Conservation (phyloP, 2,113 vertebrate species). For the Xenopus laevis region DNA sequence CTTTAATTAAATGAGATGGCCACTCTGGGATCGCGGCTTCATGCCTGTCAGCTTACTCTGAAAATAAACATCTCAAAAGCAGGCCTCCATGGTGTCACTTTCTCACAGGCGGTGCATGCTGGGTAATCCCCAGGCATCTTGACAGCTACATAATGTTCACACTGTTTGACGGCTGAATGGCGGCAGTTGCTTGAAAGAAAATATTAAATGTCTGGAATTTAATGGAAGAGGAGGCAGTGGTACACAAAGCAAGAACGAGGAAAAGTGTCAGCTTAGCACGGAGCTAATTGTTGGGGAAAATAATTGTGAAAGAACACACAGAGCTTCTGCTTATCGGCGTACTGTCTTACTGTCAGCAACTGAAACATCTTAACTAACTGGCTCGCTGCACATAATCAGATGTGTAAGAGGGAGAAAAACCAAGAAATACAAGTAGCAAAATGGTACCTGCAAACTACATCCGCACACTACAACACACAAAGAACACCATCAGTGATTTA, state of each 20-base stretch:
- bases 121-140: constrained; percentile 93
- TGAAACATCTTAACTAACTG: constrained; percentile 37
- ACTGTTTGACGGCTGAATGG: constrained; percentile 79
- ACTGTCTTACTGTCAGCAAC: constrained; percentile 59
- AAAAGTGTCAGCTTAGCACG: constrained; percentile 73
- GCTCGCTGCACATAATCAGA: constrained; percentile 5
- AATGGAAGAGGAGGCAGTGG: constrained; percentile 61
- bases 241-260: constrained; percentile 67
- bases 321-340: constrained; percentile 58
- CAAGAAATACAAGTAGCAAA: not conserved
- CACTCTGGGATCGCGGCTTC: constrained; percentile 90
- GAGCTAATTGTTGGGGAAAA: constrained; percentile 80
- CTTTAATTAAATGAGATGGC: constrained; percentile 85
- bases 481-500: too few species aligned
- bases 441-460: too few species aligned
- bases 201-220: constrained; percentile 82
- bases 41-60: constrained; percentile 91
- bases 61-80: constrained; percentile 96
- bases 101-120: constrained; percentile 79
- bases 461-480: too few species aligned
- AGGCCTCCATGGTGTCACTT: constrained; percentile 78
- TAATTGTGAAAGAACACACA: constrained; percentile 57
- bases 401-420: not conserved
- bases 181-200: constrained; percentile 75
- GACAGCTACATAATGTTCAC: constrained; percentile 94